A percentile compares a stretch with the other conserved stretches of the same genome.
Conservation (phyloP, 2,888 invertebrate genomes). For the Nomada lathburiana region DNA sequence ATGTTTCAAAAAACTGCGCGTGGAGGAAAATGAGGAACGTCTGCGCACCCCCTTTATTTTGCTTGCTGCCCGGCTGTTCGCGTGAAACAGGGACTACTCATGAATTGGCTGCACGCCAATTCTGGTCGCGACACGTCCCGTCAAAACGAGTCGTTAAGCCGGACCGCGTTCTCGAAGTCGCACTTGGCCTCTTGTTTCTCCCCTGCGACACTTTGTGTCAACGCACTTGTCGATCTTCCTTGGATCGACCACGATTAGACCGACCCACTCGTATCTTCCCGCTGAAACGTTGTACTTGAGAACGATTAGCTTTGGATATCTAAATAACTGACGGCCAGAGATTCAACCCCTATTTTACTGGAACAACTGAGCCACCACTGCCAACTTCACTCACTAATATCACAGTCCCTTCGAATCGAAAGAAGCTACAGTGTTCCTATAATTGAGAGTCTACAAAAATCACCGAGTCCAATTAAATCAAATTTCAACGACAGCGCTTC, state of each 20-base stretch:
- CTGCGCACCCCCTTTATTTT: slow-evolving; percentile 61
- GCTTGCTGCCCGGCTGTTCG: slow-evolving; percentile 59
- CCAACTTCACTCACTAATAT: background rate
- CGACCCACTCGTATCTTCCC: background rate
- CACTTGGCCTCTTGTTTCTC: slow-evolving; percentile 14
- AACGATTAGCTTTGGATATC: too few relatives aligned
- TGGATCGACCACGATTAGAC: background rate
- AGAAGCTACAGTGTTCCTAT: too few relatives aligned
- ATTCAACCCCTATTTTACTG: too few relatives aligned
- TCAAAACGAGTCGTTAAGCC: slow-evolving; percentile 70
- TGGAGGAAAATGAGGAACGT: slow-evolving; percentile 30
- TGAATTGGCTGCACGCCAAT: slow-evolving; percentile 76
- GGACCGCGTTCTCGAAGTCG: slow-evolving; percentile 51
- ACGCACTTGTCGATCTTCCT: slow-evolving; percentile 3
- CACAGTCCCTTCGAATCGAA: background rate
- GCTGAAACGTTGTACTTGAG: background rate
- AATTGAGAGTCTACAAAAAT: background rate
- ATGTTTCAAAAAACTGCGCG: slow-evolving; percentile 49
- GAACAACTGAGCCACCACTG: too few relatives aligned
- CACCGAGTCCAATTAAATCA: background rate
- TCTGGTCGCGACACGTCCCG: slow-evolving; percentile 65
- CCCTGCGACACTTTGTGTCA: background rate
- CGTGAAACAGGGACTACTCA: slow-evolving; percentile 78
- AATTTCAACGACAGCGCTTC: background rate
- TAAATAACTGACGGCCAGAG: too few relatives aligned